These are phyloP conservation scores for Pituophis catenifer DNA, from an alignment of 2,113 vertebrate species.

Conservation along the genomic window DNA sequence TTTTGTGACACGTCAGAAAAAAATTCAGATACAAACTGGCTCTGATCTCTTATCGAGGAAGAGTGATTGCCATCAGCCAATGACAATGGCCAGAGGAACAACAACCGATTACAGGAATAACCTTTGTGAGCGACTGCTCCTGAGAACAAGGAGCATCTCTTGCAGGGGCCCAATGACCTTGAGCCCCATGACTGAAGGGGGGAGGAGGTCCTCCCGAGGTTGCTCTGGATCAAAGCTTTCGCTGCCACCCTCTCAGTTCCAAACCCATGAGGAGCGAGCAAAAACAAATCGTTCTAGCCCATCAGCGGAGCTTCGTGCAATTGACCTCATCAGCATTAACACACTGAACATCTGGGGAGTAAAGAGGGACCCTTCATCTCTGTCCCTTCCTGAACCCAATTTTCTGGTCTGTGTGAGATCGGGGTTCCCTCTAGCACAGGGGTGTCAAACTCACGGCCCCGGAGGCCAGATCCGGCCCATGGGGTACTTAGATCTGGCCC, in stretches of 20 bases:
- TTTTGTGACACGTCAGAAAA: background rate
- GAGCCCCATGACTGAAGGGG: background rate
- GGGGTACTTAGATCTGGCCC: too few relatives aligned
- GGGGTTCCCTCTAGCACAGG: background rate
- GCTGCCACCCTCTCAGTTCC: background rate
- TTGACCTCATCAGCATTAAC: background rate
- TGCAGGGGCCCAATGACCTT: background rate
- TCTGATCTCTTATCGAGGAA: background rate
- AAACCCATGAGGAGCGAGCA: background rate
- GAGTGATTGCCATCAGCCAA: background rate
- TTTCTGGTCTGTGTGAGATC: background rate
- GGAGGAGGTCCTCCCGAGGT: background rate
- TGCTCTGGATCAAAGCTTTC: background rate
- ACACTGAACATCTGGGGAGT: background rate
- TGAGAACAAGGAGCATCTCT: background rate
- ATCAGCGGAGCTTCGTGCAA: background rate
- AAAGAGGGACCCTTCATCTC: background rate
- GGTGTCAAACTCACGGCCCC: too few relatives aligned
- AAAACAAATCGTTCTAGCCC: background rate
- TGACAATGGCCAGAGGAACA: background rate
- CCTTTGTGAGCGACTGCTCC: background rate
- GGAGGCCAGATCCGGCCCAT: too few relatives aligned
- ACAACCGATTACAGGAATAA: rapidly evolving
- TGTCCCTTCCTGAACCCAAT: background rate
- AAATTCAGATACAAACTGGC: too few relatives aligned